These are phyloP conservation scores for Pagrus major DNA, from an alignment of 2,113 vertebrate species.

Conservation along the genomic window DNA sequence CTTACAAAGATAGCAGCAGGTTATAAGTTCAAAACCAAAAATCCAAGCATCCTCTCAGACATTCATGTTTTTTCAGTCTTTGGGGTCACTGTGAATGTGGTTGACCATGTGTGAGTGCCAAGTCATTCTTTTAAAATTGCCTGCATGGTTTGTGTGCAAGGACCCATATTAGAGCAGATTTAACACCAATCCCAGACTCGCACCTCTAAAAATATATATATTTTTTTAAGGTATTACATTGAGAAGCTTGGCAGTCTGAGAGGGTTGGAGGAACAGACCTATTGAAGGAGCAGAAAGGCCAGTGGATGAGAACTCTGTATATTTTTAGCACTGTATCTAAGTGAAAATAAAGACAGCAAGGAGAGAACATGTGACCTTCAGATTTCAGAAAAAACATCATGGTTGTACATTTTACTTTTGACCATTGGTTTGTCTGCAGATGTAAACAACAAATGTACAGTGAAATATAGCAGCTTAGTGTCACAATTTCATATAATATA, in stretches of 20 bases:
- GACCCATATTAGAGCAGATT: neutral
- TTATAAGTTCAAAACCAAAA: neutral
- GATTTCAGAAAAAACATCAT: conserved; percentile 2
- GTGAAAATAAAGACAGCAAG: neutral
- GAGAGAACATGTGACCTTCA: neutral
- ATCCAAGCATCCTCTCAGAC: neutral
- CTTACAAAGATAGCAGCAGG: neutral
- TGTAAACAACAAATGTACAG: neutral
- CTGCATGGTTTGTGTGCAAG: neutral
- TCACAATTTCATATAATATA: neutral
- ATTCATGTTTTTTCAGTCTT: neutral
- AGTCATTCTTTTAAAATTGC: neutral
- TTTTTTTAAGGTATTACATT: too few species aligned
- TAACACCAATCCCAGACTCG: neutral
- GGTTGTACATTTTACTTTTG: too few species aligned
- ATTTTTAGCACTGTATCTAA: neutral
- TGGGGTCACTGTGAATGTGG: neutral
- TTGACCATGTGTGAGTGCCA: neutral
- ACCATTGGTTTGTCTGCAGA: neutral
- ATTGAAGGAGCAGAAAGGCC: neutral
- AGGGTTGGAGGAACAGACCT: neutral
- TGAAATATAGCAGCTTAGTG: neutral
- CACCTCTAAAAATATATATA: neutral
- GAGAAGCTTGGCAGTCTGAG: too few species aligned
- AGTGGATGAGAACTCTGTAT: neutral